These are phyloP conservation scores for Parazoanthus darwini DNA, from an alignment of 92 coral and sea anemone species.

Conservation along the genomic window DNA sequence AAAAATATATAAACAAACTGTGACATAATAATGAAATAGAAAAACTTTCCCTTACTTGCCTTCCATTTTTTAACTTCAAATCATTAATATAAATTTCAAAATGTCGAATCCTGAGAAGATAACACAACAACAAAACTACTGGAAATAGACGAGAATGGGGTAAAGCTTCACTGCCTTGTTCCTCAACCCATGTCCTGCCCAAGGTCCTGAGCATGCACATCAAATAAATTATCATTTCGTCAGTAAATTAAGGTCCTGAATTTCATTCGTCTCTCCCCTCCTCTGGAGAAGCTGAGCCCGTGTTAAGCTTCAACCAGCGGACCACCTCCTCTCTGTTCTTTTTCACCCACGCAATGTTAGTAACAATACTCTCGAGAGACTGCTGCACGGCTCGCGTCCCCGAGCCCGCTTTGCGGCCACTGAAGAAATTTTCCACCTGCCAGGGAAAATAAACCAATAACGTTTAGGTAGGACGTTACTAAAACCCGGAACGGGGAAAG, in stretches of 20 bases:
- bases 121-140: neutral
- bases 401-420: conserved; percentile 45
- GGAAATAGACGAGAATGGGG: neutral
- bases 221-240: neutral
- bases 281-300: neutral
- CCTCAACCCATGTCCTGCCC: neutral
- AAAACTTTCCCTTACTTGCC: neutral
- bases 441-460: neutral
- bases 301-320: conserved; percentile 49
- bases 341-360: conserved; percentile 72
- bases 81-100: no score
- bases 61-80: no score
- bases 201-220: neutral
- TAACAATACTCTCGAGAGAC: conserved; percentile 67
- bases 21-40: neutral
- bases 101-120: neutral
- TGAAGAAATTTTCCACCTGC: conserved; percentile 63
- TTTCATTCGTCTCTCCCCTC: conserved; percentile 7
- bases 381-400: conserved; percentile 67
- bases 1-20: neutral
- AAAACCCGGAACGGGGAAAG: no score
- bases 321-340: conserved; percentile 30
- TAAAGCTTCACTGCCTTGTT: neutral
- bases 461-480: no score
- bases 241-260: neutral